phyloP scores from a whole-genome alignment of 1,140 invertebrate species.

The Babylonia areolata region DNA sequence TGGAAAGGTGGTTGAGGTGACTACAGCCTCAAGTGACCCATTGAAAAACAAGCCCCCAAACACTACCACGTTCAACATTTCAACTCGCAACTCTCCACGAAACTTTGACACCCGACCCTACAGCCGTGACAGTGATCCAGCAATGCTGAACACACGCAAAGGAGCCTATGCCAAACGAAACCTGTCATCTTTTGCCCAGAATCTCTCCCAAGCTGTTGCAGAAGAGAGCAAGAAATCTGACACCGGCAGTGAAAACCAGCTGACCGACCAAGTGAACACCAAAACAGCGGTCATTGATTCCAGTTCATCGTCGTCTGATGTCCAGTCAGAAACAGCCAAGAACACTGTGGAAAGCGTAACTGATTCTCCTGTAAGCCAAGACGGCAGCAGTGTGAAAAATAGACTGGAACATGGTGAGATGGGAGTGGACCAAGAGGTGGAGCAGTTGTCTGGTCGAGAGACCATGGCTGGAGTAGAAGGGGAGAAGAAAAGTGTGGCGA shows the following conservation, averaged over 20 bases:
- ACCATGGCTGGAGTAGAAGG: neutral
- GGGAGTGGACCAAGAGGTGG: too few relatives aligned
- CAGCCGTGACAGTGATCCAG: constrained; percentile 16
- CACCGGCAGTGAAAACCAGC: neutral
- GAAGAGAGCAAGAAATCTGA: neutral
- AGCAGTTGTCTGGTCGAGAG: neutral
- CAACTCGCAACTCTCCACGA: constrained; percentile 53
- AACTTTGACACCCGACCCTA: constrained; percentile 54
- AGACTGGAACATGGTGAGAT: too few relatives aligned
- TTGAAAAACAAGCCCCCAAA: neutral
- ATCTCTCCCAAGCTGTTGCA: neutral
- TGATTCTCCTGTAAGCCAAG: neutral
- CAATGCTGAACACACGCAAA: constrained; percentile 44
- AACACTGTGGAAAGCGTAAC: neutral
- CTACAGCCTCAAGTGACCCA: neutral
- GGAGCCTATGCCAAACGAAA: constrained; percentile 37
- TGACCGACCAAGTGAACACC: neutral
- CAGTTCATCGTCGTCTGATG: neutral
- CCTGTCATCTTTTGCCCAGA: neutral
- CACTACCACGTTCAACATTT: constrained; percentile 48
- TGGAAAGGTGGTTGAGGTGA: neutral
- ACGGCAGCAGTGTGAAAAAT: neutral
- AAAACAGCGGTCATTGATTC: neutral
- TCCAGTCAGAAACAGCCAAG: neutral
- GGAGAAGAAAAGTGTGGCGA: neutral